These are phyloP conservation scores for Isichthys henryi DNA, from an alignment of 2,113 vertebrate species.

Conservation along the genomic window DNA sequence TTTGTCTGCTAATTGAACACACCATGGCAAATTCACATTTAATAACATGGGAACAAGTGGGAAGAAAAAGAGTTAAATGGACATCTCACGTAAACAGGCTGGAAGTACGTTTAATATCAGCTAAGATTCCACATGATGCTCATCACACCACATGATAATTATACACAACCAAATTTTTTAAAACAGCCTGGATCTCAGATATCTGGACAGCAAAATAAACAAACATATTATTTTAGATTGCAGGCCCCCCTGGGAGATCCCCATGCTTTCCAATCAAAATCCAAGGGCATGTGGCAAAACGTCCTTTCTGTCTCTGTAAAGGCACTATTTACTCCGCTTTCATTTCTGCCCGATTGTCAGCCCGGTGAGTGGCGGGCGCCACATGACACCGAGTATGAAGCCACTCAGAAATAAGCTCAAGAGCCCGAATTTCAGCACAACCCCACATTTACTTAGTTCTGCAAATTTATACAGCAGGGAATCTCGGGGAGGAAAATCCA, in stretches of 20 bases:
- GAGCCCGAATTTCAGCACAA: conserved; percentile 47
- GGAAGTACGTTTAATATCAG: conserved; percentile 30
- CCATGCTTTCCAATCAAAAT: conserved; percentile 36
- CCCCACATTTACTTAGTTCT: conserved; percentile 63
- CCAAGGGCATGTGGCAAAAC: conserved; percentile 27
- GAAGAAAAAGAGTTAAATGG: neutral
- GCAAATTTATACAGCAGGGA: conserved; percentile 51
- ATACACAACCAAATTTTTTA: neutral
- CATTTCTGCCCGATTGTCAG: conserved; percentile 50
- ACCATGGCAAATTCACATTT: conserved; percentile 41
- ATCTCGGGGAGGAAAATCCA: conserved; percentile 45
- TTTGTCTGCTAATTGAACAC: conserved; percentile 48
- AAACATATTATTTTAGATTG: neutral
- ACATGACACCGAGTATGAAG: conserved; percentile 53
- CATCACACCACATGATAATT: neutral
- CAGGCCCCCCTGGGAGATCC: conserved; percentile 3
- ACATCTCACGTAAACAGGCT: neutral
- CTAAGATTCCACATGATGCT: neutral
- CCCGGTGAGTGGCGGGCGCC: conserved; percentile 32
- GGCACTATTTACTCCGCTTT: conserved; percentile 59
- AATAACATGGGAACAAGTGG: conserved; percentile 4
- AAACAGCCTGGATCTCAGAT: neutral
- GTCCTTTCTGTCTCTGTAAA: conserved; percentile 38
- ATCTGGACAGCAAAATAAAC: neutral
- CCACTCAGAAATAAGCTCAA: conserved; percentile 52